Conservation (phyloP, 2,888 invertebrate genomes). For the Ecliptopera silaceata region DNA sequence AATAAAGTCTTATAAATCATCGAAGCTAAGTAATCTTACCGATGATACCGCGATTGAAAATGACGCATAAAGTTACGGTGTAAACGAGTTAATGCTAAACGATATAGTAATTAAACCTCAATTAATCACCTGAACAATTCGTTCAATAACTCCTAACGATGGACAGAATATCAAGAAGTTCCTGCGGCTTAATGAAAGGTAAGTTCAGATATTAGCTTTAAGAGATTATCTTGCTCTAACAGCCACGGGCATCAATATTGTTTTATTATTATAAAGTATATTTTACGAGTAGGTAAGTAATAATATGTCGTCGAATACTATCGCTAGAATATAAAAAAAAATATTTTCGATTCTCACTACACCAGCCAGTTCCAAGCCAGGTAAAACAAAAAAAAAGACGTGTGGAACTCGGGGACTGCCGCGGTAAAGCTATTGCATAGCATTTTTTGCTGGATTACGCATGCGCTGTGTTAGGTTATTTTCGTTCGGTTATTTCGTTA, state of each 20-base stretch:
- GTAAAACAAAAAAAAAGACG: too few relatives aligned
- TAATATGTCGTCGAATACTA: too few relatives aligned
- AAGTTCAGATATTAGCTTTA: slow-evolving; percentile 38
- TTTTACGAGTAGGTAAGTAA: too few relatives aligned
- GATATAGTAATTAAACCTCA: slow-evolving; percentile 77
- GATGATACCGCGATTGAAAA: slow-evolving; percentile 1
- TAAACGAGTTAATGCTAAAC: slow-evolving; percentile 68
- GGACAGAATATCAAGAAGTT: slow-evolving; percentile 25
- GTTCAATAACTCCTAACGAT: slow-evolving; percentile 74
- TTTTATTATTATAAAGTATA: background rate
- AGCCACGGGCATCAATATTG: slow-evolving; percentile 3
- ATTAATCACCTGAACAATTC: slow-evolving; percentile 76
- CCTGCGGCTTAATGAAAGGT: slow-evolving; percentile 49
- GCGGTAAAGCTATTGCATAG: too few relatives aligned
- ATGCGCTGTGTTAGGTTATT: too few relatives aligned
- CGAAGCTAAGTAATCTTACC: background rate
- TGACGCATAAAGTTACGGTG: slow-evolving; percentile 43
- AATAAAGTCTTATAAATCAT: too few relatives aligned
- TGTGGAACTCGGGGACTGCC: too few relatives aligned
- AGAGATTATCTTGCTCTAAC: slow-evolving; percentile 24
- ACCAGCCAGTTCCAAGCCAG: too few relatives aligned
- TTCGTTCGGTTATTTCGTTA: too few relatives aligned
- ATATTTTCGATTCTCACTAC: too few relatives aligned
- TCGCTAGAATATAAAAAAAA: too few relatives aligned
- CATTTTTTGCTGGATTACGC: too few relatives aligned